These are phyloP conservation scores for Parnassius apollo DNA, from an alignment of 2,888 invertebrate species.

Conservation along the genomic window DNA sequence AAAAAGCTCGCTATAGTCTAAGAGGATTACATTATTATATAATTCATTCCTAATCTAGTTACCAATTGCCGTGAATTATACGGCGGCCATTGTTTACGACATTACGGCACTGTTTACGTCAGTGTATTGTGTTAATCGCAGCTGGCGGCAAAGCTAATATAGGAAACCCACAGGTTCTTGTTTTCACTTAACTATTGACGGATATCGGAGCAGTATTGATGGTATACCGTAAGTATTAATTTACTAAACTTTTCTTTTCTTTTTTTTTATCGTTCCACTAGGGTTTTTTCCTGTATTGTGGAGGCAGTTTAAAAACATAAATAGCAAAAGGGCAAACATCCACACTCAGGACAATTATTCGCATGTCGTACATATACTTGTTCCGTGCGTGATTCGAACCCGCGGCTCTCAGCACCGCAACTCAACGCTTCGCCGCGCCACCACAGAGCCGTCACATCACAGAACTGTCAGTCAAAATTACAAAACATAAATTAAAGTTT, in stretches of 20 bases:
- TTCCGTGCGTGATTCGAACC: no score
- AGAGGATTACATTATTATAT: background rate
- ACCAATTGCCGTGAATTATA: background rate
- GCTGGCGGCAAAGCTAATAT: constrained; percentile 6
- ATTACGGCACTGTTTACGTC: background rate
- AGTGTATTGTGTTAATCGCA: constrained; percentile 4
- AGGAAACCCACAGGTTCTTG: background rate
- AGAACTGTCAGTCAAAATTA: background rate
- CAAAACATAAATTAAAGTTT: background rate
- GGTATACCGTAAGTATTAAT: constrained; percentile 25
- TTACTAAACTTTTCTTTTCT: background rate
- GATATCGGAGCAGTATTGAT: constrained; percentile 29
- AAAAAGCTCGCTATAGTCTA: background rate
- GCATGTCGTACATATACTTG: no score
- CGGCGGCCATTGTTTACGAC: background rate
- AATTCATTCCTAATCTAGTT: background rate
- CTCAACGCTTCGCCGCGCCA: no score
- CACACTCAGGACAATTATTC: no score
- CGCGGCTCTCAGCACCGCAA: no score
- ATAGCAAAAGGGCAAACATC: no score
- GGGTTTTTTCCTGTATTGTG: no score
- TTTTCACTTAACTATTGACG: constrained; percentile 3
- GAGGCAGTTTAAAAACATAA: no score
- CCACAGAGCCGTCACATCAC: no score
- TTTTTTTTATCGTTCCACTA: no score